A percentile compares a stretch with the other conserved stretches of the same genome.
Evolutionary conservation across 2,113 vertebrate genomes (phyloP).

Genomic region (Ammodytes dubius): DNA sequence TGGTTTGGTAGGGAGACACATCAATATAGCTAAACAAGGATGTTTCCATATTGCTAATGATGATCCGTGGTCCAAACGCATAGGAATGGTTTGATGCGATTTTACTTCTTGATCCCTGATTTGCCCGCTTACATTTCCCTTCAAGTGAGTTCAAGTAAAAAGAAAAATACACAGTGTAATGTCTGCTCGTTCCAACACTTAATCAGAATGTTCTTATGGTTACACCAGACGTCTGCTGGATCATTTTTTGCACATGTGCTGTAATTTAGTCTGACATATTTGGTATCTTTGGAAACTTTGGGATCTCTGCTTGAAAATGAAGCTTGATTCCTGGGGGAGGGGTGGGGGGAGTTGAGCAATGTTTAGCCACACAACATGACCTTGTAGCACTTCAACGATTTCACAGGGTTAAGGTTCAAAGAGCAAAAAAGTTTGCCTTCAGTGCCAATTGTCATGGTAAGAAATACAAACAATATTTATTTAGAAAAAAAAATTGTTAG

Average conservation of each 20-base stretch:
- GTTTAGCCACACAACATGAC: background rate
- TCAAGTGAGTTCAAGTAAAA: slow-evolving; percentile 5
- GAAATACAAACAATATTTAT: too few relatives aligned
- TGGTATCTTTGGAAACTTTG: slow-evolving; percentile 38
- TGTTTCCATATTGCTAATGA: slow-evolving; percentile 8
- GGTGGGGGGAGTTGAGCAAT: slow-evolving; percentile 11
- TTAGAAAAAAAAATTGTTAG: too few relatives aligned
- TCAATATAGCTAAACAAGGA: background rate
- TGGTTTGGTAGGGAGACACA: background rate
- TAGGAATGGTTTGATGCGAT: background rate
- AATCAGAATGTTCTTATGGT: slow-evolving; percentile 7
- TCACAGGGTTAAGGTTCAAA: slow-evolving; percentile 8
- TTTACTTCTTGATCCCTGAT: background rate
- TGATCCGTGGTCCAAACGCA: background rate
- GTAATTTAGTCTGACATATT: slow-evolving; percentile 34
- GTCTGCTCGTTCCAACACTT: slow-evolving; percentile 5
- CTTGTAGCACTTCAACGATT: background rate
- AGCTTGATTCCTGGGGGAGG: background rate
- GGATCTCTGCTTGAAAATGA: background rate
- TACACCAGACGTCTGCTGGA: slow-evolving; percentile 18
- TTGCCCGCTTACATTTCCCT: background rate
- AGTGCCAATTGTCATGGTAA: too few relatives aligned
- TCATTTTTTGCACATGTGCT: slow-evolving; percentile 20
- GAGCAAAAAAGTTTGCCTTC: too few relatives aligned
- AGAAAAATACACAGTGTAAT: background rate